phyloP scores from a whole-genome alignment of 2,797 vertebrate species.

The Pelochelys cantorii region DNA sequence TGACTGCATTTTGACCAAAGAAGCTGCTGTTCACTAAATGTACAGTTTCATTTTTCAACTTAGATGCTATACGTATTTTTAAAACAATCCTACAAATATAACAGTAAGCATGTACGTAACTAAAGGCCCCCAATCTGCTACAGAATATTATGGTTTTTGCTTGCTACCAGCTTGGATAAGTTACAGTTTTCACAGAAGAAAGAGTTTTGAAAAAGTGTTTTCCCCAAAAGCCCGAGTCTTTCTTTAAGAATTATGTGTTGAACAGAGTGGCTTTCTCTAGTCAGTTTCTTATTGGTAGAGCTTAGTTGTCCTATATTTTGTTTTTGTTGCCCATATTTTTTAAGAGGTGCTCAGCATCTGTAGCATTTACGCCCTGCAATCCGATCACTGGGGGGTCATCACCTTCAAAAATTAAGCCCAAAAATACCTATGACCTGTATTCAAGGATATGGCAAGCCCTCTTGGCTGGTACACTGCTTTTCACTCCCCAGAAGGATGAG shows the following conservation, averaged over 20 bases:
- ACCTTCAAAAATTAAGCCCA: conserved; percentile 1
- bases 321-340: neutral
- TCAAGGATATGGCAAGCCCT: neutral
- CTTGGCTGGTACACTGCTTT: neutral
- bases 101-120: neutral
- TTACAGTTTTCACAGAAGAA: conserved; percentile 14
- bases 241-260: neutral
- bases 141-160: neutral
- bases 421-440: neutral
- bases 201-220: neutral
- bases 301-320: neutral
- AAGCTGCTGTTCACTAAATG: neutral
- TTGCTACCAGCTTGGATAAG: neutral
- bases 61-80: conserved; percentile 11
- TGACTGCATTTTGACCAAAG: conserved; percentile 63
- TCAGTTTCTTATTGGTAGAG: neutral
- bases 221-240: neutral
- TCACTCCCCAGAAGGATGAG: neutral
- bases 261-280: neutral
- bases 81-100: conserved; percentile 26
- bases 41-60: conserved; percentile 30
- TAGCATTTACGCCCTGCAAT: neutral
- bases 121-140: neutral
- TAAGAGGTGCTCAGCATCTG: neutral
- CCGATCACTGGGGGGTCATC: neutral